Evolutionary conservation across 1,140 invertebrate genomes (phyloP).

Genomic region (Chrysopa pallens): DNA sequence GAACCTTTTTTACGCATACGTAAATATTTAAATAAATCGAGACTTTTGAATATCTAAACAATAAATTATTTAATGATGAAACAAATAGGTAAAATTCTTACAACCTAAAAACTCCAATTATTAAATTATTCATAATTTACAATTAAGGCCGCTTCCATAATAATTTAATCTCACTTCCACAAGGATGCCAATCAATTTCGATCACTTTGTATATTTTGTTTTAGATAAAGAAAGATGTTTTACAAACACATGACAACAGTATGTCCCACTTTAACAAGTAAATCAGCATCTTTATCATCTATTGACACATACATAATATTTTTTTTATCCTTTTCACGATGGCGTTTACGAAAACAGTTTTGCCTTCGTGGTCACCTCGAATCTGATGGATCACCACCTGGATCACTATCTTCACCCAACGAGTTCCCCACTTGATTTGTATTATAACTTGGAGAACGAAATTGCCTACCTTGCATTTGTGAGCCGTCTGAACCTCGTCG

Average conservation of each 20-base stretch:
- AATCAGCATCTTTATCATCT: background rate
- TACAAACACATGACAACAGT: background rate
- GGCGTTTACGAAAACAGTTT: constrained; percentile 6
- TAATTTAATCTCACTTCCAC: too few species aligned
- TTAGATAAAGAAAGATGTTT: too few species aligned
- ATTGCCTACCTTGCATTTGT: constrained; percentile 28
- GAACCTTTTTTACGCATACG: too few species aligned
- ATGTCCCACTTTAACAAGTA: background rate
- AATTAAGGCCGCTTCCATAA: too few species aligned
- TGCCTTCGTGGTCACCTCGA: constrained; percentile 30
- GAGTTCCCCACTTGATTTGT: constrained; percentile 21
- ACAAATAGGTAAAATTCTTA: too few species aligned
- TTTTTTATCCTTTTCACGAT: background rate
- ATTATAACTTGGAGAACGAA: constrained; percentile 29
- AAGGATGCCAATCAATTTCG: too few species aligned
- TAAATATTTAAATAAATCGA: too few species aligned
- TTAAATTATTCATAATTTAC: too few species aligned
- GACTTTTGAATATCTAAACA: too few species aligned
- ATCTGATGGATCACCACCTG: constrained; percentile 26
- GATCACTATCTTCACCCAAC: constrained; percentile 32
- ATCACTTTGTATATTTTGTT: too few species aligned
- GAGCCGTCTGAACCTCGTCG: constrained; percentile 47
- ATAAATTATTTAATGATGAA: too few species aligned
- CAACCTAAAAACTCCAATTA: too few species aligned
- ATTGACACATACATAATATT: background rate